Evolutionary conservation across 2,888 invertebrate species (phyloP).

Genomic region (Luperina testacea): DNA sequence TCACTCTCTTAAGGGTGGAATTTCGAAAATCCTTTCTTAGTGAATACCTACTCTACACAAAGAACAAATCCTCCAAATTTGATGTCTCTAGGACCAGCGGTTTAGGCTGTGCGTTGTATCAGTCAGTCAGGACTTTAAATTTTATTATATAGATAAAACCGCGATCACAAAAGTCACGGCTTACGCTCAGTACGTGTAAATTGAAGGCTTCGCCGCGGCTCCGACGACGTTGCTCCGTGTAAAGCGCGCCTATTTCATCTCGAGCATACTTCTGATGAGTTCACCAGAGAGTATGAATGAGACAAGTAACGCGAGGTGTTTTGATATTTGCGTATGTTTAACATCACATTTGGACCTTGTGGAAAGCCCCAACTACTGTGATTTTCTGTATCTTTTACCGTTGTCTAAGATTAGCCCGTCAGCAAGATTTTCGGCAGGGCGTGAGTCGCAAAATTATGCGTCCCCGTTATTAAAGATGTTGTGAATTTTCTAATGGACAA

Average conservation of each 20-base stretch:
- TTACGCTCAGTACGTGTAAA: neutral
- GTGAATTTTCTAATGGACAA: no score
- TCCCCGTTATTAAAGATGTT: no score
- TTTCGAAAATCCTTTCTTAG: no score
- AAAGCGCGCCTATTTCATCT: constrained; percentile 3
- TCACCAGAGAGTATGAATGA: neutral
- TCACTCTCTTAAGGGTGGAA: no score
- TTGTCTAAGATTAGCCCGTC: neutral
- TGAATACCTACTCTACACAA: no score
- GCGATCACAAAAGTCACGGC: neutral
- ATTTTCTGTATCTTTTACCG: neutral
- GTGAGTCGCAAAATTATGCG: no score
- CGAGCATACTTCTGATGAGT: neutral
- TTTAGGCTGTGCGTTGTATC: no score
- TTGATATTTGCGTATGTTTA: neutral
- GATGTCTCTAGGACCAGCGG: no score
- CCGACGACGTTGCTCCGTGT: constrained; percentile 3
- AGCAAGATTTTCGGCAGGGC: no score
- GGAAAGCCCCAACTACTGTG: neutral
- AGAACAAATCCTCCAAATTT: no score
- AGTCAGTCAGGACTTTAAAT: no score
- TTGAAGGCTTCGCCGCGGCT: neutral
- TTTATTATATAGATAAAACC: neutral
- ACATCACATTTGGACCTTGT: neutral
- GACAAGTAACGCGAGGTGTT: neutral